A percentile compares a stretch with the other conserved stretches of the same genome.
Conservation (phyloP, 2,113 vertebrate genomes). For the Phrynocephalus versicolor region DNA sequence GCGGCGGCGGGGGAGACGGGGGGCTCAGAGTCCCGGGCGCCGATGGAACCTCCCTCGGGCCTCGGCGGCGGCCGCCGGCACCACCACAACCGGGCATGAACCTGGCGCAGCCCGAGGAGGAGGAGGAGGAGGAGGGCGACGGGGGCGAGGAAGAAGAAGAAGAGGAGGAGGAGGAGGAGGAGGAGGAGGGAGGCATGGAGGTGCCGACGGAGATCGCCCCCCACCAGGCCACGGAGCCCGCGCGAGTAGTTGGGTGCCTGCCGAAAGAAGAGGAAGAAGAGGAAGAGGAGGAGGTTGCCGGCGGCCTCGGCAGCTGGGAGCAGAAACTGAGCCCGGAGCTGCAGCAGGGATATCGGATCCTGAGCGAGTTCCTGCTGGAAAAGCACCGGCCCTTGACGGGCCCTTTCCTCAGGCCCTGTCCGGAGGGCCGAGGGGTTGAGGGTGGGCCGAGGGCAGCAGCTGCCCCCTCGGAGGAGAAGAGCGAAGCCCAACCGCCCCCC, state of each 20-base stretch:
- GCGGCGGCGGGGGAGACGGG: not conserved
- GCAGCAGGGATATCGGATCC: conserved; percentile 89
- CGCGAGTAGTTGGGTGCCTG: not conserved
- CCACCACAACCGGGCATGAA: conserved; percentile 65
- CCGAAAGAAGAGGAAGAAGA: conserved; percentile 28
- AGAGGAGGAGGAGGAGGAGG: conserved; percentile 19
- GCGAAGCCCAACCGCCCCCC: not conserved
- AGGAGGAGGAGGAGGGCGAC: not conserved
- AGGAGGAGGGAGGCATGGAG: not conserved
- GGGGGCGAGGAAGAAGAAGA: conserved; percentile 23
- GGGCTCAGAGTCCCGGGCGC: not conserved
- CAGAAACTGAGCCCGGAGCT: conserved; percentile 85
- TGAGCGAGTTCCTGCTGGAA: conserved; percentile 87
- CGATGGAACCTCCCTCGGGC: conserved; percentile 33
- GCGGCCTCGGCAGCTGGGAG: conserved; percentile 48
- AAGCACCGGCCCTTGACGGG: conserved; percentile 86
- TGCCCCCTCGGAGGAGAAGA: not conserved
- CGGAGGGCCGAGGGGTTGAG: conserved; percentile 30
- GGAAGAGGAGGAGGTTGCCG: conserved; percentile 42
- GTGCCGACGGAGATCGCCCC: conserved; percentile 6
- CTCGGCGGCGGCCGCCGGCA: conserved; percentile 44
- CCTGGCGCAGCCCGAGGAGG: conserved; percentile 40
- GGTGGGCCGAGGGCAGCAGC: conserved; percentile 27
- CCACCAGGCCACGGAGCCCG: conserved; percentile 6
- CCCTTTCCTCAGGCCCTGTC: conserved; percentile 81